Evolutionary conservation across 2,797 vertebrate species (phyloP), one percentile per base, ranked within the genome.

Genomic region (Melanotaenia maccullochi): DNA sequence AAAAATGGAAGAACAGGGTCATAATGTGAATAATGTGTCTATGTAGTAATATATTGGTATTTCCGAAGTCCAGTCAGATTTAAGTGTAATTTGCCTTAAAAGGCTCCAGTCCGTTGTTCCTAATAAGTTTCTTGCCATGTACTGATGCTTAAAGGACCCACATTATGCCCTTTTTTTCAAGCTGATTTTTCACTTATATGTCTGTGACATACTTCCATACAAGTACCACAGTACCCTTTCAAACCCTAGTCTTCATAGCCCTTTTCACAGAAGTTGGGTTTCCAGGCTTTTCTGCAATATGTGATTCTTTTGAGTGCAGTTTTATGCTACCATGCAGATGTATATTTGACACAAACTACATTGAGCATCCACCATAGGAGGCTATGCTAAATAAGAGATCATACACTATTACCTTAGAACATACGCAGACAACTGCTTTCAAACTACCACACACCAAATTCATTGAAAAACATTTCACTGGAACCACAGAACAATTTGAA

Each of bases 1-100:
- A 79, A 59, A 24, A 25, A 65, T 18, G 61, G 71, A 55, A 16
- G 52, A 68, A 33, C 7, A 2, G 57, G 25, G 18, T 68, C 25
- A 28, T 28, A 28, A 28, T 28, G 25, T 16, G 3, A 18, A 42
- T 42, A 18, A 44, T 44, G 42, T 6, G 42, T 38, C 12, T 12
- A 38, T 13, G 36, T 38, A 38, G 12, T 38, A 2, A 44, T 44
- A 44, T 18, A 18, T 8, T 44, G 42, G 4, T 44, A 18, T 44
- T 44, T 44, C 42, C 8, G 16, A 42, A 47, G 0, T 47, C 18
- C 7, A 6, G 2, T 47, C 18, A 20, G 8, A 47, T 47, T 47
- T n/a, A 49, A n/a, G 8, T 49, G 18, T n/a, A 20, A 9, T 3
- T 22, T 1, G 3, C 44, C n/a, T 49, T 8, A n/a, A 9, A n/a